Base-by-base conservation (phyloP, 2,888 invertebrate genomes). In the Linyphia triangularis region DNA sequence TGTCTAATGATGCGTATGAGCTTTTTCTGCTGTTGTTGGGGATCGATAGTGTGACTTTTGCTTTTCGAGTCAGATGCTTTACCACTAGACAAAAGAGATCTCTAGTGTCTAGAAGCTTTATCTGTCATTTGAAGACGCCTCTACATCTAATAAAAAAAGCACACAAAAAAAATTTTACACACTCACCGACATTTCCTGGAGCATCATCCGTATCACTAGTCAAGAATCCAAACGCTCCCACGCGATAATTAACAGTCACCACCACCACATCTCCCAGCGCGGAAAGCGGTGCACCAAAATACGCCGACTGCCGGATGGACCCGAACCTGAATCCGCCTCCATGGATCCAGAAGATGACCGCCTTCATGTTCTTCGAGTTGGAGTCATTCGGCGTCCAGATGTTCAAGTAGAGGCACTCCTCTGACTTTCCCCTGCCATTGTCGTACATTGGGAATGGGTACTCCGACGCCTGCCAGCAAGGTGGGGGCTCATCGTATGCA, bases 391-490 rank as follows among this genome's bases (percentile, higher is more conserved):
- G 75, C 0, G 67, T 57, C 69, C 73, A 90, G n/a, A 90, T 85
- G n/a, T 89, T 90, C 16, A 90, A 40, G 43, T 67, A 81, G 9
- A 90, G 70, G 26, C 90, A 90, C n/a, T 90, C 85, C 24, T 90
- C 90, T n/a, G 57, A 59, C 13, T 88, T 81, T 9, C 40, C 40
- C 0, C 67, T 59, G 5, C 10, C 2, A 6, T 19, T 1, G 24
- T 88, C 88, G 24, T 43, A 67, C 43, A 28, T 57, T 0, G 88
- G 88, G 61, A 75, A 88, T 7, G 82, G 88, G 22, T 81, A 40
- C 5, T 59, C 4, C 0, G 65, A 65, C 7, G n/a, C 24, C 59
- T 88, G 88, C 37, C 65, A 30, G 10, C 88, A 86, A 1, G 86
- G 57, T 4, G 81, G 59, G 9, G 82, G 75, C 0, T 37, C 4